Conservation (phyloP, 2,888 invertebrate species). For the Orthonevra nobilis region DNA sequence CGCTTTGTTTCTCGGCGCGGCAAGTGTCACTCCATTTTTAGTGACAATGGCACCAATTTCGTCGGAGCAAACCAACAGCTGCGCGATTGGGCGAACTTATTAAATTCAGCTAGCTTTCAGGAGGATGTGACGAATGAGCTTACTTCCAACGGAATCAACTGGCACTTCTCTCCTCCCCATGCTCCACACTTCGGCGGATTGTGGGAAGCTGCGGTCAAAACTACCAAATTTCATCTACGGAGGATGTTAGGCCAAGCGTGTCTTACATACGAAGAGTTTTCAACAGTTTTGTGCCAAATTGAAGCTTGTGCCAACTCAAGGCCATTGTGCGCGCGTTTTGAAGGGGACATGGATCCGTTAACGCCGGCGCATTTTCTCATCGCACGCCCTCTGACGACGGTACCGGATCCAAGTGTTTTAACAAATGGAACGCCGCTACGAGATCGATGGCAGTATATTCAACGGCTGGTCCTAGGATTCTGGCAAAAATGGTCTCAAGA, state of each 20-base stretch:
- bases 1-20: conserved; percentile 71
- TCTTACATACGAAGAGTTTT: conserved; percentile 74
- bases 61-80: conserved; percentile 54
- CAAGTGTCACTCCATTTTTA: conserved; percentile 41
- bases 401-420: conserved; percentile 16
- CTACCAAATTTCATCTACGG: conserved; percentile 74
- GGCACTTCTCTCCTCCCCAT: conserved; percentile 75
- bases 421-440: too few species aligned
- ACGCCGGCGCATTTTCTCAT: conserved; percentile 69
- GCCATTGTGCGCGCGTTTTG: conserved; percentile 71
- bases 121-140: conserved; percentile 27
- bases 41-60: conserved; percentile 65
- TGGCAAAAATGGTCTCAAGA: conserved; percentile 72
- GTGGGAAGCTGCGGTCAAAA: conserved; percentile 76
- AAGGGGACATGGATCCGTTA: conserved; percentile 66
- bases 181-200: conserved; percentile 76
- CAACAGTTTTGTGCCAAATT: conserved; percentile 73
- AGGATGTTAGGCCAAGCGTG: conserved; percentile 71
- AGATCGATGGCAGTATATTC: conserved; percentile 73
- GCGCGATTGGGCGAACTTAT: conserved; percentile 21
- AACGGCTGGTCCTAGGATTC: conserved; percentile 71
- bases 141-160: conserved; percentile 61
- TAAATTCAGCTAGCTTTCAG: conserved; percentile 18
- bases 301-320: conserved; percentile 75
- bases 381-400: conserved; percentile 9